Evolutionary conservation across 2,113 vertebrate species (phyloP).

Genomic region (Megaptera novaeangliae): DNA sequence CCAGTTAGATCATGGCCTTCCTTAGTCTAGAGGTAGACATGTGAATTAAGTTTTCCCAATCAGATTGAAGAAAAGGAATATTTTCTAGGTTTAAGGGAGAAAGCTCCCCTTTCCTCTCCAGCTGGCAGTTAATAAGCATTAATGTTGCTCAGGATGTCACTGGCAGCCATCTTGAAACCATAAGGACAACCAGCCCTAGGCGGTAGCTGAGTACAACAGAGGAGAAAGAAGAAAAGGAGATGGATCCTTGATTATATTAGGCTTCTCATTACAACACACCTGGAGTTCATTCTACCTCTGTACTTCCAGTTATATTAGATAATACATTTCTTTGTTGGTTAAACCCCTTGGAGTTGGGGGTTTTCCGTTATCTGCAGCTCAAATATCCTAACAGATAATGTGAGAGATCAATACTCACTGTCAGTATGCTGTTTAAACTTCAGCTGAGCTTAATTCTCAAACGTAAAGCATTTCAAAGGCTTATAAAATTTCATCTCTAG

Average conservation of each 20-base stretch:
- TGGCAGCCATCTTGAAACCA: background rate
- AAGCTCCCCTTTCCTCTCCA: background rate
- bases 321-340: constrained; percentile 16
- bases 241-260: background rate
- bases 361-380: constrained; percentile 10
- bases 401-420: background rate
- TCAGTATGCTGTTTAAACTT: constrained; percentile 39
- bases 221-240: background rate
- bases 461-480: constrained; percentile 41
- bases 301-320: background rate
- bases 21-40: background rate
- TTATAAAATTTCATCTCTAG: constrained; percentile 52
- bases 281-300: background rate
- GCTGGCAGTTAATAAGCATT: background rate
- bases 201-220: background rate
- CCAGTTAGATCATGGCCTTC: background rate
- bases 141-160: background rate
- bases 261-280: background rate
- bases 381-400: constrained; percentile 6
- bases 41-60: background rate
- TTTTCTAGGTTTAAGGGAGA: background rate
- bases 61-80: background rate
- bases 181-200: background rate
- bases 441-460: constrained; percentile 50
- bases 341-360: background rate